These are phyloP conservation scores for Alligator sinensis DNA, from an alignment of 2,113 vertebrate genomes.

Conservation along the genomic window DNA sequence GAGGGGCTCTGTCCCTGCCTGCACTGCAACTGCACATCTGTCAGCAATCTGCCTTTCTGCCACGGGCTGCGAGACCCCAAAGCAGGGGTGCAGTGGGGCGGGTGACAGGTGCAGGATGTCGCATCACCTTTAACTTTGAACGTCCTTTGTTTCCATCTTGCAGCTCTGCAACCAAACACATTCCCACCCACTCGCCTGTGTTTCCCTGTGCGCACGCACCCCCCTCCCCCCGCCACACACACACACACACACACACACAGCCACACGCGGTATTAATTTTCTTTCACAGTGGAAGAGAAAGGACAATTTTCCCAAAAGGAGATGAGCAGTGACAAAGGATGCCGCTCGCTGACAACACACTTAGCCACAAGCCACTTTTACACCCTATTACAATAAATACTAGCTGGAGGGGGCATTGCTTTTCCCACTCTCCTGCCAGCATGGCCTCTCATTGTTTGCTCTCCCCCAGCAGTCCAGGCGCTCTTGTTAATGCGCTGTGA, in stretches of 20 bases:
- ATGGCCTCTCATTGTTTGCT: conserved; percentile 61
- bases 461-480: conserved; percentile 53
- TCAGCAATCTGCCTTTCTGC: background rate
- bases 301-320: fast-evolving
- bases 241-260: background rate
- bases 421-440: conserved; percentile 61
- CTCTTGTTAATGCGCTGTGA: conserved; percentile 71
- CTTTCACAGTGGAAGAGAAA: background rate
- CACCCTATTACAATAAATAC: conserved; percentile 63
- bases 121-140: background rate
- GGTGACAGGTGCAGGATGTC: too few relatives aligned
- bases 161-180: fast-evolving
- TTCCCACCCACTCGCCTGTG: background rate
- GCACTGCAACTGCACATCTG: fast-evolving
- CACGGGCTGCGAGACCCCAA: fast-evolving
- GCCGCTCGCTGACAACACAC: background rate
- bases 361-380: conserved; percentile 43
- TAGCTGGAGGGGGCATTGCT: conserved; percentile 44
- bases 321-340: background rate
- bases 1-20: fast-evolving
- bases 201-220: too few relatives aligned
- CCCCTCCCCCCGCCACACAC: too few relatives aligned
- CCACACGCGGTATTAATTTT: background rate
- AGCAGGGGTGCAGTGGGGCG: background rate
- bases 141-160: background rate